Evolutionary conservation across 1,140 invertebrate genomes (phyloP).

Genomic region (Drosophila tristis): DNA sequence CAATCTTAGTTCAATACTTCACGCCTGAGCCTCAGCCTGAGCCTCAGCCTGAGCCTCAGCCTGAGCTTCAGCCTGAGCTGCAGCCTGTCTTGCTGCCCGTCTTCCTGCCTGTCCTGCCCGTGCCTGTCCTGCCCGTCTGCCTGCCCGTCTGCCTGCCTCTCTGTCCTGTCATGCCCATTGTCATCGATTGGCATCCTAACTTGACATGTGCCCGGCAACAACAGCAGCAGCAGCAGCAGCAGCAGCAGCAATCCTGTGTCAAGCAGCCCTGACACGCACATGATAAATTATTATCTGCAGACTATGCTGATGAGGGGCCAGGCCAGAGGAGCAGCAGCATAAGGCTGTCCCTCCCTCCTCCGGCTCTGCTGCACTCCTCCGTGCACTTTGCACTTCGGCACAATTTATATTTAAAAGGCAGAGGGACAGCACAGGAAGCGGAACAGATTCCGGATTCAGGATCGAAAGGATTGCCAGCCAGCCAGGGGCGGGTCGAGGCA

Average conservation of each 20-base stretch:
- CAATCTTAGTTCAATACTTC: slow-evolving; percentile 36
- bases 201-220: slow-evolving; percentile 32
- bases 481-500: not conserved
- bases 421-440: slow-evolving; percentile 5
- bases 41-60: not conserved
- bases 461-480: slow-evolving; percentile 4
- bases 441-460: not conserved
- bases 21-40: not conserved
- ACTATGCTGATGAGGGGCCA: slow-evolving; percentile 53
- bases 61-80: too few species aligned
- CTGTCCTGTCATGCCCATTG: slow-evolving; percentile 35
- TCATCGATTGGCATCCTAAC: slow-evolving; percentile 53
- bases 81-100: too few species aligned
- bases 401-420: slow-evolving; percentile 63
- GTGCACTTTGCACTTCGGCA: slow-evolving; percentile 55
- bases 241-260: slow-evolving; percentile 52
- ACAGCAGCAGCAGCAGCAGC: slow-evolving; percentile 11
- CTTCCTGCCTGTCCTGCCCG: not conserved
- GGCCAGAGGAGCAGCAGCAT: not conserved
- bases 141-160: not conserved
- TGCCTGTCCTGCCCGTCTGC: too few species aligned
- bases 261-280: slow-evolving; percentile 57
- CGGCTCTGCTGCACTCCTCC: slow-evolving; percentile 41
- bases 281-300: slow-evolving; percentile 72
- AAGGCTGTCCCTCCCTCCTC: not conserved